Conservation (phyloP, 2,113 vertebrate genomes). For the Empidonax traillii region DNA sequence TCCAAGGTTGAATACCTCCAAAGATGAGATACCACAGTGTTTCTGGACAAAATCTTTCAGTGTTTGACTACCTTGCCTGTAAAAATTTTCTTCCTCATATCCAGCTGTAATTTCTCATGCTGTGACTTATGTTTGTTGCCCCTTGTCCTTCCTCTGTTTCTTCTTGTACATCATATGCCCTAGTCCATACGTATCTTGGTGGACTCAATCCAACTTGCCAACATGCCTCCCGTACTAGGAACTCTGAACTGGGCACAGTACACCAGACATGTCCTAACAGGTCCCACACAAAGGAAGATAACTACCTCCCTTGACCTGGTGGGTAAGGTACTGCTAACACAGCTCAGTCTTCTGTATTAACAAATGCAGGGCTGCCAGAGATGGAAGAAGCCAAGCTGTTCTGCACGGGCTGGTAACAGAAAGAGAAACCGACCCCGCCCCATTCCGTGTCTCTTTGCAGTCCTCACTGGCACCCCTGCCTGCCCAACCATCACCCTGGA, state of each 20-base stretch:
- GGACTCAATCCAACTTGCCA: background rate
- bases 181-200: background rate
- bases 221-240: background rate
- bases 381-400: background rate
- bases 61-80: background rate
- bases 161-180: background rate
- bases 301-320: background rate
- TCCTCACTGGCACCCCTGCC: background rate
- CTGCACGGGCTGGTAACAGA: background rate
- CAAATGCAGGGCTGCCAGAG: background rate
- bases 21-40: background rate
- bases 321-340: background rate
- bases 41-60: background rate
- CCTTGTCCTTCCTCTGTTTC: background rate
- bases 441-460: background rate
- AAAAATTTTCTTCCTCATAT: background rate
- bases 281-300: background rate
- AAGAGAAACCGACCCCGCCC: background rate
- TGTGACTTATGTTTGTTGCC: accelerated
- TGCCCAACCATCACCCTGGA: background rate
- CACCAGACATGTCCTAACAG: background rate
- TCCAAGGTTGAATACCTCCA: background rate
- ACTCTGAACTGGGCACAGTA: background rate
- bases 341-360: background rate
- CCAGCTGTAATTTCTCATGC: background rate